Conservation (phyloP, 2,888 invertebrate species). For the Amorpha juglandis region DNA sequence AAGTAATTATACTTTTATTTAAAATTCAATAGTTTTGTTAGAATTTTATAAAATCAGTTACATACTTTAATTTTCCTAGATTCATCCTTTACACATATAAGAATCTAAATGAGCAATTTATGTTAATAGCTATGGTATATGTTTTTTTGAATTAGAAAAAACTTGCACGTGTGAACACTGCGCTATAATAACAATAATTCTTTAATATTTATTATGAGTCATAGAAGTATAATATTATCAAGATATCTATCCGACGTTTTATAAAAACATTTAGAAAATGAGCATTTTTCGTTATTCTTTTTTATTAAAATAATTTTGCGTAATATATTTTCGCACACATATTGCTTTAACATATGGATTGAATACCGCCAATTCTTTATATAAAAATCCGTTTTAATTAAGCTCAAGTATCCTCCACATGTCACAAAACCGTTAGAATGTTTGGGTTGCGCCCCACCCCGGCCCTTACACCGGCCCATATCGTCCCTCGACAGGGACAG, state of each 20-base stretch:
- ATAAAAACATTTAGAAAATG: no score
- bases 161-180: background rate
- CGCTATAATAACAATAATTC: background rate
- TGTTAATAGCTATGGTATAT: background rate
- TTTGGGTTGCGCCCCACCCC: conserved; percentile 43
- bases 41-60: no score
- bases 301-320: no score
- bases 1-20: no score
- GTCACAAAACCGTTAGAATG: conserved; percentile 54
- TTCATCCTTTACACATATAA: no score
- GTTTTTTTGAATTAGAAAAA: background rate
- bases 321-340: background rate
- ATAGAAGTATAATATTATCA: background rate
- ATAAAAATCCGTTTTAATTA: conserved; percentile 30
- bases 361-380: background rate
- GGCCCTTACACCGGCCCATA: conserved; percentile 18
- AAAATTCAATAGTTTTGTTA: no score
- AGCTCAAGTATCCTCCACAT: conserved; percentile 41
- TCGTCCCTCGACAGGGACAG: conserved; percentile 34
- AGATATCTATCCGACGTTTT: background rate
- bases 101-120: background rate
- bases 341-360: background rate
- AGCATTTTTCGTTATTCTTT: no score
- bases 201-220: background rate
- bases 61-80: no score